phyloP scores from a whole-genome alignment of 2,888 invertebrate genomes.

The Augiades crinisus region DNA sequence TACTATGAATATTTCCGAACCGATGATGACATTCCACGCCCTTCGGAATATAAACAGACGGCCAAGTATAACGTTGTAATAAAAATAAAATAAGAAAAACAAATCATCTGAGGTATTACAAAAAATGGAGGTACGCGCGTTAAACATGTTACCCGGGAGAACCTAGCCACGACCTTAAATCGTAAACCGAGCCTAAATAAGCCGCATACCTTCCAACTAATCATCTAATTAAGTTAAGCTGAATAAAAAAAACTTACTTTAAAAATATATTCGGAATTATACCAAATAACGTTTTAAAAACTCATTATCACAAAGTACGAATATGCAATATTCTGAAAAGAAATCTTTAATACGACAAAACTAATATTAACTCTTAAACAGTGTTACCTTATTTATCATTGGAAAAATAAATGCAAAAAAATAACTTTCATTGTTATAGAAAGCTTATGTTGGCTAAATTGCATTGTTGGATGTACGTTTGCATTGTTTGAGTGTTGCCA shows the following conservation, averaged over 20 bases:
- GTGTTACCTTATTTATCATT: constrained; percentile 52
- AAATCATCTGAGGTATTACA: constrained; percentile 75
- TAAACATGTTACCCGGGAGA: constrained; percentile 40
- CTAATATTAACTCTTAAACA: constrained; percentile 51
- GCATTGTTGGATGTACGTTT: constrained; percentile 37
- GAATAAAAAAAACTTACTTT: constrained; percentile 55
- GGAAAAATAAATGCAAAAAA: constrained; percentile 71
- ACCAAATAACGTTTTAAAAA: constrained; percentile 64
- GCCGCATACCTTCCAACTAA: constrained; percentile 27
- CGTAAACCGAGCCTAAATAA: constrained; percentile 14
- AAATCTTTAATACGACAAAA: constrained; percentile 46
- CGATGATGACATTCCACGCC: constrained; percentile 40
- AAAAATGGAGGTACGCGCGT: constrained; percentile 66
- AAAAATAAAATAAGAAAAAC: constrained; percentile 73
- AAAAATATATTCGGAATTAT: constrained; percentile 53
- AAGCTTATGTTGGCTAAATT: constrained; percentile 33
- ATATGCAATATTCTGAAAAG: constrained; percentile 64
- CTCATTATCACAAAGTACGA: constrained; percentile 75
- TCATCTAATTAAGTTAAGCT: constrained; percentile 41
- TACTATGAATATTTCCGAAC: constrained; percentile 46
- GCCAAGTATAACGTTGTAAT: constrained; percentile 63
- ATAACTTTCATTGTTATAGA: constrained; percentile 31
- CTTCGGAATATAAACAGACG: constrained; percentile 40
- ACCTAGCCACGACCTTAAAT: constrained; percentile 34
- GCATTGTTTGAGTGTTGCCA: constrained; percentile 25